Percentiles rank a stretch among this genome's conserved stretches.
Conservation (phyloP, 2,888 invertebrate genomes). For the Lottia gigantea region DNA sequence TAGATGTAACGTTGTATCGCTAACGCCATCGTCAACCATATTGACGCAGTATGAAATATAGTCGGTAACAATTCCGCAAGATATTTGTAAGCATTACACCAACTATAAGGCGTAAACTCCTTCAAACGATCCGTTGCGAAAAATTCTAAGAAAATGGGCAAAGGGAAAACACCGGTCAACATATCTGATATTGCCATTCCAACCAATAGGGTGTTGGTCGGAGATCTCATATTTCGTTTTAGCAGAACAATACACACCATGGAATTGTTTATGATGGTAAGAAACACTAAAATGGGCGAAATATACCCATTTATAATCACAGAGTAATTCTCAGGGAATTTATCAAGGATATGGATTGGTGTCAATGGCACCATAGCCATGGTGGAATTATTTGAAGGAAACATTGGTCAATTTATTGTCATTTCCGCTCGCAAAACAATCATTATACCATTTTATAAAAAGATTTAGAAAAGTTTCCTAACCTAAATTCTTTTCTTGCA, state of each 20-base stretch:
- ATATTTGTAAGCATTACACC: slow-evolving; percentile 79
- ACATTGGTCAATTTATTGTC: no score
- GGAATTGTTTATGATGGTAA: slow-evolving; percentile 91
- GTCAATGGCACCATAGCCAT: background rate
- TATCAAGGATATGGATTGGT: background rate
- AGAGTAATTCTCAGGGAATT: slow-evolving; percentile 42
- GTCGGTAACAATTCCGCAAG: slow-evolving; percentile 62
- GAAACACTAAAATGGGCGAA: slow-evolving; percentile 85
- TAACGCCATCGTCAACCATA: slow-evolving; percentile 90
- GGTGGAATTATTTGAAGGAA: background rate
- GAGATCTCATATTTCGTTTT: slow-evolving; percentile 89
- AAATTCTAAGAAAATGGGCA: slow-evolving; percentile 84
- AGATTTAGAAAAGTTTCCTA: no score
- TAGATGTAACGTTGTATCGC: slow-evolving; percentile 95
- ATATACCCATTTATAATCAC: slow-evolving; percentile 79
- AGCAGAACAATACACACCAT: slow-evolving; percentile 90
- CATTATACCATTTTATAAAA: no score
- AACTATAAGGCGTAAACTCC: slow-evolving; percentile 80
- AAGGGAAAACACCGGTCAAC: slow-evolving; percentile 76
- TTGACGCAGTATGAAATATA: slow-evolving; percentile 89
- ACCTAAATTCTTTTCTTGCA: no score
- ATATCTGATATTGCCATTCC: slow-evolving; percentile 97
- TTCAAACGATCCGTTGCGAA: slow-evolving; percentile 89
- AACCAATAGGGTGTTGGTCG: slow-evolving; percentile 91
- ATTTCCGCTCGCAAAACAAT: no score